phyloP scores from a whole-genome alignment of 2,797 vertebrate species.

The Sebastes vulpes region DNA sequence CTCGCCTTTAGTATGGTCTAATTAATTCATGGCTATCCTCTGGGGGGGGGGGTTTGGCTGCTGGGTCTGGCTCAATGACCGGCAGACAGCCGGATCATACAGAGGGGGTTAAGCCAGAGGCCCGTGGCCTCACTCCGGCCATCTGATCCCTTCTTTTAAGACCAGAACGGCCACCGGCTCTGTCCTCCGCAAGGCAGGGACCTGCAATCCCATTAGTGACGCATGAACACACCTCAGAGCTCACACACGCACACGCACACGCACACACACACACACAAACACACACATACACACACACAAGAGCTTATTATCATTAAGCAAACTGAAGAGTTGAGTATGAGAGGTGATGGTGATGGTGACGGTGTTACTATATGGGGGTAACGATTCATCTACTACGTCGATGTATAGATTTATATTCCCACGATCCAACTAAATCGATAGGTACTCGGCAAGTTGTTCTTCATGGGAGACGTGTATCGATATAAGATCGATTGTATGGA shows the following conservation, averaged over 20 bases:
- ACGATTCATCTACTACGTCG: no score
- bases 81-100: conserved; percentile 64
- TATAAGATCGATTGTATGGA: no score
- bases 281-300: not conserved
- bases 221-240: conserved; percentile 57
- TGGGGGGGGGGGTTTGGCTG: conserved; percentile 66
- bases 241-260: not conserved
- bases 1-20: conserved; percentile 55
- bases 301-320: not conserved
- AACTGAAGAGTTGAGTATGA: not conserved
- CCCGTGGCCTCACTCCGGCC: conserved; percentile 70
- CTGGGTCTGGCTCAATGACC: conserved; percentile 66
- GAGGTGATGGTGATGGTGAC: not conserved
- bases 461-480: no score
- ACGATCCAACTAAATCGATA: accelerated
- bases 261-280: not conserved
- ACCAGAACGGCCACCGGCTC: conserved; percentile 51
- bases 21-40: conserved; percentile 81
- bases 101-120: conserved; percentile 66
- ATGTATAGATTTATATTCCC: no score
- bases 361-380: not conserved
- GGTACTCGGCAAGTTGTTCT: no score
- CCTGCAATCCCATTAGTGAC: conserved; percentile 72
- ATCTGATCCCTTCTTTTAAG: conserved; percentile 74
- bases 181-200: conserved; percentile 37